A percentile compares a stretch with the other conserved stretches of the same genome.
Evolutionary conservation across 2,113 vertebrate species (phyloP).

Genomic region (Piaya cayana): DNA sequence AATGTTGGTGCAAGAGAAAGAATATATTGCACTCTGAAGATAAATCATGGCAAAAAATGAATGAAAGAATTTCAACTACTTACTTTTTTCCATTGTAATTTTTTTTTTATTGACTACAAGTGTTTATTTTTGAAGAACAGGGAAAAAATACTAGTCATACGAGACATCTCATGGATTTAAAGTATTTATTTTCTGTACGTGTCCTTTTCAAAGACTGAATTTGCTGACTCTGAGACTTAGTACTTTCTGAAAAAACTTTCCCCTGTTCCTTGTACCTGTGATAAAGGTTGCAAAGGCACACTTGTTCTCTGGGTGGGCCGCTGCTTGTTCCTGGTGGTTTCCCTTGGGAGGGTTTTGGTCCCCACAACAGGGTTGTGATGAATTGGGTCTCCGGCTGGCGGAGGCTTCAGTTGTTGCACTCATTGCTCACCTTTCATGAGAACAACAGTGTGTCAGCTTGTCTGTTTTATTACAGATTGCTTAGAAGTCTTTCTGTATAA

Average conservation of each 20-base stretch:
- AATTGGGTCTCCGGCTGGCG: background rate
- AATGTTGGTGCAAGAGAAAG: slow-evolving; percentile 24
- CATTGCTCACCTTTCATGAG: background rate
- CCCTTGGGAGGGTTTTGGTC: no score
- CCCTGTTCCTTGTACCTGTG: rapidly evolving
- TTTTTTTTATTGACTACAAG: background rate
- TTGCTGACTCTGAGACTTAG: background rate
- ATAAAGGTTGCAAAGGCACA: rapidly evolving
- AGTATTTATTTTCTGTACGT: background rate
- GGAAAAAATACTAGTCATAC: background rate
- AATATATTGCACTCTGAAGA: slow-evolving; percentile 26
- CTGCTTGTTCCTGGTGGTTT: background rate
- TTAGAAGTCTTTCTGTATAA: no score
- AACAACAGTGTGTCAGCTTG: background rate
- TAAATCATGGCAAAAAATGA: background rate
- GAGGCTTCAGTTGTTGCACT: background rate
- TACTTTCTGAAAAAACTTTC: background rate
- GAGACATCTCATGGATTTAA: background rate
- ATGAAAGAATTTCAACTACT: background rate
- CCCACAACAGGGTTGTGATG: background rate
- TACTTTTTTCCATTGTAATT: background rate
- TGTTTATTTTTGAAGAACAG: background rate
- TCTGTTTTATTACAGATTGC: background rate
- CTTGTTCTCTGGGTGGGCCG: rapidly evolving
- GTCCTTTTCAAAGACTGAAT: background rate